Evolutionary conservation across 2,113 vertebrate species (phyloP).

Genomic region (Ia io): DNA sequence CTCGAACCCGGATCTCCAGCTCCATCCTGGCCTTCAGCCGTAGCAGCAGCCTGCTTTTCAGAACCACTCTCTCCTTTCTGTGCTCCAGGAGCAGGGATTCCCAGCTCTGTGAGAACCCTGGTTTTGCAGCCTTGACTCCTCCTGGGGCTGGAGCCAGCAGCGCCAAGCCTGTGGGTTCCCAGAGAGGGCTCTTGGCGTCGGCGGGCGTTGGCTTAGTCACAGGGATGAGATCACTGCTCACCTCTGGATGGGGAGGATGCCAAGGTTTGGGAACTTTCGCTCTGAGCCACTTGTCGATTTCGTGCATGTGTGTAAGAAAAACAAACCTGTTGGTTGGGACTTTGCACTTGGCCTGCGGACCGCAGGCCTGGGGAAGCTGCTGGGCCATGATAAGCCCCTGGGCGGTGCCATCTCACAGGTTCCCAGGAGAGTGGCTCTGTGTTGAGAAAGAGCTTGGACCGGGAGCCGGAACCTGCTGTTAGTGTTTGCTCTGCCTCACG

Average conservation of each 20-base stretch:
- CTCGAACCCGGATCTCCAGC: not conserved
- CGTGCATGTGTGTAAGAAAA: constrained; percentile 39
- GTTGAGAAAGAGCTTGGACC: not conserved
- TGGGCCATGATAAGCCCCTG: not conserved
- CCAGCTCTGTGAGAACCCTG: not conserved
- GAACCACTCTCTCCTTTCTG: not conserved
- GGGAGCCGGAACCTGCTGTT: not conserved
- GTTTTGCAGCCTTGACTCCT: not conserved
- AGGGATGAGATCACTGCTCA: constrained; percentile 66
- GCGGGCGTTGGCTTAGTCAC: constrained; percentile 49
- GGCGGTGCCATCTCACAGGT: not conserved
- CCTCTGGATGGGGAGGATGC: constrained; percentile 43
- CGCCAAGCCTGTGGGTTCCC: constrained; percentile 33
- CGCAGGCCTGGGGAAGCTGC: not conserved
- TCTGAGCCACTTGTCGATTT: constrained; percentile 21
- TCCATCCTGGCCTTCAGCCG: not conserved
- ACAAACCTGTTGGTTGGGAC: constrained; percentile 59
- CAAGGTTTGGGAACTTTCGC: constrained; percentile 58
- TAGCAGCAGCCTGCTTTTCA: not conserved
- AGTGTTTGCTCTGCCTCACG: not conserved
- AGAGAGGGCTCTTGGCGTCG: constrained; percentile 34
- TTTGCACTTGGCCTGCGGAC: constrained; percentile 37
- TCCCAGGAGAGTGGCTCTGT: not conserved
- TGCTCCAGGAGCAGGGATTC: not conserved
- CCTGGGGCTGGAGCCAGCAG: constrained; percentile 6